These are phyloP conservation scores for Cacoxenus indagator DNA, from an alignment of 2,888 invertebrate species.

Conservation along the genomic window DNA sequence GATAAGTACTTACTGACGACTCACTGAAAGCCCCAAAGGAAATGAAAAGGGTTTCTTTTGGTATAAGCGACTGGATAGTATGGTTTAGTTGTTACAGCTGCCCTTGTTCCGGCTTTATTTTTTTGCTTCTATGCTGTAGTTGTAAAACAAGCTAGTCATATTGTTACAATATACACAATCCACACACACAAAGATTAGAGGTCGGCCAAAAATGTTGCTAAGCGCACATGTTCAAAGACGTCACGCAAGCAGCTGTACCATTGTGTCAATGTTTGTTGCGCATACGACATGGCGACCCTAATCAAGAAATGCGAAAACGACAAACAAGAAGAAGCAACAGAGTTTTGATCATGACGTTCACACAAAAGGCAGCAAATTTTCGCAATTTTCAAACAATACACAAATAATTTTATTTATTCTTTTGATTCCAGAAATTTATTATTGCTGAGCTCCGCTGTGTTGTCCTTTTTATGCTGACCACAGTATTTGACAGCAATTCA, in stretches of 20 bases:
- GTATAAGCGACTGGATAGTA: neutral
- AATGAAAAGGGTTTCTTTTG: neutral
- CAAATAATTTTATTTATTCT: conserved; percentile 2
- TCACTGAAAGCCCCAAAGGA: neutral
- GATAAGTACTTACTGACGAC: neutral
- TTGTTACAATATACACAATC: neutral
- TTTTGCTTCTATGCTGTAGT: neutral
- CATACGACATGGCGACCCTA: too few species aligned
- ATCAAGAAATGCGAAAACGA: neutral
- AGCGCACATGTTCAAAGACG: neutral
- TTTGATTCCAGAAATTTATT: neutral
- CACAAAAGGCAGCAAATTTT: neutral
- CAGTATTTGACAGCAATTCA: neutral
- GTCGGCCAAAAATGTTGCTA: neutral
- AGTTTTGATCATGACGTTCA: neutral
- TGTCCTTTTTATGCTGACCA: conserved; percentile 9
- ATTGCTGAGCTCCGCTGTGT: neutral
- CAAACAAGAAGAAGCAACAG: neutral
- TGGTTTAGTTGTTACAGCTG: neutral
- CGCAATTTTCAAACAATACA: conserved; percentile 9
- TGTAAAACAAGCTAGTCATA: conserved; percentile 4
- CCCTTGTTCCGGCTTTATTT: neutral
- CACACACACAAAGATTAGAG: neutral
- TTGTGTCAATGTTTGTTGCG: too few species aligned
- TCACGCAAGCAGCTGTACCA: neutral